A percentile compares a stretch with the other conserved stretches of the same genome.
phyloP scores from a whole-genome alignment of 2,888 invertebrate genomes.

The Synergus umbraculus region DNA sequence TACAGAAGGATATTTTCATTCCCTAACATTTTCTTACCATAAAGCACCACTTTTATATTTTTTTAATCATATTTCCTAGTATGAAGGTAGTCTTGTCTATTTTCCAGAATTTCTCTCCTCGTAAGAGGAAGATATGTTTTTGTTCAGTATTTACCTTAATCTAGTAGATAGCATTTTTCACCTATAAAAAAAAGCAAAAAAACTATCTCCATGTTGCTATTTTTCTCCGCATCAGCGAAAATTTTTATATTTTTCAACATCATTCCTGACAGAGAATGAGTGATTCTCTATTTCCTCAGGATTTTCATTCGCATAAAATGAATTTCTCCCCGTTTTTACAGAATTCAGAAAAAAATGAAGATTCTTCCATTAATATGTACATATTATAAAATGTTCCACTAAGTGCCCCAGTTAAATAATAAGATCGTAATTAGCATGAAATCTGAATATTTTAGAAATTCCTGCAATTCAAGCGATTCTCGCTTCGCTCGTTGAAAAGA shows the following conservation, averaged over 20 bases:
- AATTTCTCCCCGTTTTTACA: not conserved
- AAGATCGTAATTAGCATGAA: not conserved
- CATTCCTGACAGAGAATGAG: not conserved
- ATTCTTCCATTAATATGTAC: not conserved
- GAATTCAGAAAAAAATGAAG: not conserved
- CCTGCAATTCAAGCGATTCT: not conserved
- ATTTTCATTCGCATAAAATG: not conserved
- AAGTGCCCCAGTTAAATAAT: not conserved
- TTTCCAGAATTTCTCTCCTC: too few species aligned
- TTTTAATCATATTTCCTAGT: not conserved
- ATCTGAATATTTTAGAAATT: not conserved
- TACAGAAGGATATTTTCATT: not conserved
- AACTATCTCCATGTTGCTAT: too few species aligned
- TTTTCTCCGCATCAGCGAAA: not conserved
- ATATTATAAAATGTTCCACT: not conserved
- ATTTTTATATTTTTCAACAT: not conserved
- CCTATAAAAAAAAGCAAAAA: too few species aligned
- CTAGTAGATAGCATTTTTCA: not conserved
- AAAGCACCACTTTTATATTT: not conserved
- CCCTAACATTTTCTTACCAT: not conserved
- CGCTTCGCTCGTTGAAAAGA: not conserved
- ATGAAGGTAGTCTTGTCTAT: too few species aligned
- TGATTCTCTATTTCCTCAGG: not conserved
- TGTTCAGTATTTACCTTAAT: not conserved
- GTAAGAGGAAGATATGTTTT: too few species aligned